Conservation (phyloP, 1,140 invertebrate species). For the Rhynchophorus ferrugineus region DNA sequence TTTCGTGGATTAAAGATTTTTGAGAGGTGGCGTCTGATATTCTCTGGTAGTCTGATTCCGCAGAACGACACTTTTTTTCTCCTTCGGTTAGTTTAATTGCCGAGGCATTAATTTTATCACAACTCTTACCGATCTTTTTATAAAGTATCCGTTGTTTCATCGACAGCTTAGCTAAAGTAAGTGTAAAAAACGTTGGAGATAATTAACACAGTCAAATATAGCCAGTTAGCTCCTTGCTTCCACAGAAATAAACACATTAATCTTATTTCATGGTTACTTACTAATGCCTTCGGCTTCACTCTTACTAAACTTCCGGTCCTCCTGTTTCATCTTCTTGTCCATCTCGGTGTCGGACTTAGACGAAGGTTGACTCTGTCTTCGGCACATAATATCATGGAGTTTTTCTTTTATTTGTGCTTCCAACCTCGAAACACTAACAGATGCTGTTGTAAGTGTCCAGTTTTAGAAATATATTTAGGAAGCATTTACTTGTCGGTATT, state of each 20-base stretch:
- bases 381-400: conserved; percentile 40
- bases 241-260: no score
- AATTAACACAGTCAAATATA: no score
- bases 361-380: conserved; percentile 30
- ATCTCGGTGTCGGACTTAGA: conserved; percentile 39
- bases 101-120: conserved; percentile 37
- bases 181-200: no score
- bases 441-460: neutral
- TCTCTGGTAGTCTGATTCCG: conserved; percentile 54
- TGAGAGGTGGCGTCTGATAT: conserved; percentile 52
- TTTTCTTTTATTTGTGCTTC: conserved; percentile 46
- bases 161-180: conserved; percentile 26
- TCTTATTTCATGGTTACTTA: conserved; percentile 10
- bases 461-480: neutral
- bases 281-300: conserved; percentile 31
- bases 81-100: conserved; percentile 15
- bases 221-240: no score
- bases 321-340: conserved; percentile 30
- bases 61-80: conserved; percentile 28
- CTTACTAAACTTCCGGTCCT: conserved; percentile 36
- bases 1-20: conserved; percentile 45
- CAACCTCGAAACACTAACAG: conserved; percentile 25
- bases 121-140: conserved; percentile 41
- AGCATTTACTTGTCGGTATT: conserved; percentile 36
- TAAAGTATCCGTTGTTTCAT: conserved; percentile 35